Evolutionary conservation across 2,888 invertebrate genomes (phyloP).

Genomic region (Torymus texanus): DNA sequence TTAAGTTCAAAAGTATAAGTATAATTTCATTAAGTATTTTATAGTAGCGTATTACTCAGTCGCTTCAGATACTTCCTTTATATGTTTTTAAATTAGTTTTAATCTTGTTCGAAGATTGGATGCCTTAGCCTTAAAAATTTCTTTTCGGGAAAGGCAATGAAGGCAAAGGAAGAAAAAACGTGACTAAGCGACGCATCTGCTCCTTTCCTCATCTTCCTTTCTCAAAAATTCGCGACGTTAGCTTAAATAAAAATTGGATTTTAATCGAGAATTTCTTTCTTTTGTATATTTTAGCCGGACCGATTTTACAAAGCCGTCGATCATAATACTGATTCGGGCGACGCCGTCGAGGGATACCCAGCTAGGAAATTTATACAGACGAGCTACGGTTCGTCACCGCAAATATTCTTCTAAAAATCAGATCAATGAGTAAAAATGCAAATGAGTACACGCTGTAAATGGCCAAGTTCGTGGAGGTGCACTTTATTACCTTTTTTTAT

Average conservation of each 20-base stretch:
- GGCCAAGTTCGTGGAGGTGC: slow-evolving; percentile 28
- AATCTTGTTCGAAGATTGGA: not conserved
- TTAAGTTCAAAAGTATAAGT: not conserved
- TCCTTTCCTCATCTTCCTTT: slow-evolving; percentile 33
- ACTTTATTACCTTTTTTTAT: slow-evolving; percentile 35
- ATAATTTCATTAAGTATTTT: not conserved
- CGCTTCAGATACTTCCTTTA: slow-evolving; percentile 7
- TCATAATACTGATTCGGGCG: slow-evolving; percentile 54
- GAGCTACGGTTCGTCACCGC: slow-evolving; percentile 55
- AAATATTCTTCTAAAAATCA: slow-evolving; percentile 37
- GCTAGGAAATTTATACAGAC: slow-evolving; percentile 49
- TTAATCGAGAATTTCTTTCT: slow-evolving; percentile 52
- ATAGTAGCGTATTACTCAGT: slow-evolving; percentile 32
- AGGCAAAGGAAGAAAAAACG: slow-evolving; percentile 16
- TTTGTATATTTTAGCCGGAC: slow-evolving; percentile 56
- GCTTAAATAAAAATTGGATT: slow-evolving; percentile 25
- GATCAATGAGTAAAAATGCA: not conserved
- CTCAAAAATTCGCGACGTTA: slow-evolving; percentile 46
- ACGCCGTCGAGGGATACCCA: slow-evolving; percentile 54
- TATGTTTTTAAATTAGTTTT: slow-evolving; percentile 25
- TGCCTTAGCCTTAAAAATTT: slow-evolving; percentile 15
- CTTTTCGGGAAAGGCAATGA: slow-evolving; percentile 40
- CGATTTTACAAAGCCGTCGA: slow-evolving; percentile 54
- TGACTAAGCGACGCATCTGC: slow-evolving; percentile 3
- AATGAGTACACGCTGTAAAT: slow-evolving; percentile 27